A percentile compares a stretch with the other conserved stretches of the same genome.
phyloP scores from a whole-genome alignment of 2,113 vertebrate species.

The Anolis sagrei region DNA sequence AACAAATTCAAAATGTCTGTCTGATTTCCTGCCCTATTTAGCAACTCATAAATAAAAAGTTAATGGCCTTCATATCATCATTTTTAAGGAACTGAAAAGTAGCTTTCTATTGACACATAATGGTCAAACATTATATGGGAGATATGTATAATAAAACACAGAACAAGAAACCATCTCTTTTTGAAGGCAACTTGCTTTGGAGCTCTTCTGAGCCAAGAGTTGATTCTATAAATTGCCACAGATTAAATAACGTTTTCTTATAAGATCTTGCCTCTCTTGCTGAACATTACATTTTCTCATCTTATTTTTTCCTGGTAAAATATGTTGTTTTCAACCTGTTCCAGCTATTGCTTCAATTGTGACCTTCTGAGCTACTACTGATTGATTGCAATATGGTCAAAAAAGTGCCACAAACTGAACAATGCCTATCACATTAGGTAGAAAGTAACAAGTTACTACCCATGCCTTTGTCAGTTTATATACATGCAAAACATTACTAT shows the following conservation, averaged over 20 bases:
- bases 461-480: too few relatives aligned
- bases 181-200: background rate
- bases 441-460: too few relatives aligned
- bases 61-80: slow-evolving; percentile 50
- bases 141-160: background rate
- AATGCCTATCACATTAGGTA: too few relatives aligned
- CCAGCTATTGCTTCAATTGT: too few relatives aligned
- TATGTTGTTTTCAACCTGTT: background rate
- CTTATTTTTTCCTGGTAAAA: background rate
- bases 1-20: slow-evolving; percentile 46
- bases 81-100: slow-evolving; percentile 29
- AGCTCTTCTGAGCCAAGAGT: background rate
- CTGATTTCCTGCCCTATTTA: slow-evolving; percentile 47
- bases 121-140: slow-evolving; percentile 45
- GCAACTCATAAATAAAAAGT: slow-evolving; percentile 39
- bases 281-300: background rate
- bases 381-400: too few relatives aligned
- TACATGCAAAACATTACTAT: too few relatives aligned
- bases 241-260: background rate
- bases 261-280: background rate
- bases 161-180: background rate
- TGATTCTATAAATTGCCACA: background rate
- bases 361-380: too few relatives aligned
- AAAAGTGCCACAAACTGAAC: too few relatives aligned
- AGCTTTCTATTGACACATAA: slow-evolving; percentile 38